These are phyloP conservation scores for Fratercula arctica DNA, from an alignment of 2,797 vertebrate species.

Conservation along the genomic window DNA sequence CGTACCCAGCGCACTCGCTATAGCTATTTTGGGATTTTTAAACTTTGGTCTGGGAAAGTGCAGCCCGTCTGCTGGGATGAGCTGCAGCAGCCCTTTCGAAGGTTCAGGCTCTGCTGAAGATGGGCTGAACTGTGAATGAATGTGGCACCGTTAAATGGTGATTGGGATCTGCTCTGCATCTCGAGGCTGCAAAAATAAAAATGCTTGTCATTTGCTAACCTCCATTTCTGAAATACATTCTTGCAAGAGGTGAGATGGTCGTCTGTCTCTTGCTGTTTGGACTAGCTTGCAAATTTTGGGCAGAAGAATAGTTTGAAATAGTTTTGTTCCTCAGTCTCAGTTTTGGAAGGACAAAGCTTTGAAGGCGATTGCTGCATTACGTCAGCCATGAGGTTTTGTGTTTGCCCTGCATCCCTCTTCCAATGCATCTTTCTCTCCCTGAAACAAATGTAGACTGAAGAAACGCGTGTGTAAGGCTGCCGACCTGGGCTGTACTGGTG, in stretches of 20 bases:
- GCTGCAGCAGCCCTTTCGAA: background rate
- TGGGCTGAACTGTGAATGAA: background rate
- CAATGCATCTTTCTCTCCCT: background rate
- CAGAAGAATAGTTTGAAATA: background rate
- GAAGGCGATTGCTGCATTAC: background rate
- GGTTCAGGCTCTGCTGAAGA: background rate
- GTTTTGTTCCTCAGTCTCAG: background rate
- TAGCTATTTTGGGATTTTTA: slow-evolving; percentile 34
- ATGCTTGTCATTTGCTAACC: background rate
- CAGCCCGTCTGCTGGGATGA: background rate
- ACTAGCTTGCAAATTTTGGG: background rate
- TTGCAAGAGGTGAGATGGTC: background rate
- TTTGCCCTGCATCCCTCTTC: background rate
- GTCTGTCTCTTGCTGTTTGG: background rate
- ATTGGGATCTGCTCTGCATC: background rate
- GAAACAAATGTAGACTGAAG: background rate
- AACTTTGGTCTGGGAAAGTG: slow-evolving; percentile 21
- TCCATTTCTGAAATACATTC: background rate
- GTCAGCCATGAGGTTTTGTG: background rate
- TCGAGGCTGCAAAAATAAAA: background rate
- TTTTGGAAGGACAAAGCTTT: background rate
- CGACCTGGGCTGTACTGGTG: background rate
- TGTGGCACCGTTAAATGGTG: background rate
- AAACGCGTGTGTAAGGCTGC: background rate
- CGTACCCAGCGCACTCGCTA: background rate